Conservation (phyloP, 2,113 vertebrate species). For the Tenrec ecaudatus region DNA sequence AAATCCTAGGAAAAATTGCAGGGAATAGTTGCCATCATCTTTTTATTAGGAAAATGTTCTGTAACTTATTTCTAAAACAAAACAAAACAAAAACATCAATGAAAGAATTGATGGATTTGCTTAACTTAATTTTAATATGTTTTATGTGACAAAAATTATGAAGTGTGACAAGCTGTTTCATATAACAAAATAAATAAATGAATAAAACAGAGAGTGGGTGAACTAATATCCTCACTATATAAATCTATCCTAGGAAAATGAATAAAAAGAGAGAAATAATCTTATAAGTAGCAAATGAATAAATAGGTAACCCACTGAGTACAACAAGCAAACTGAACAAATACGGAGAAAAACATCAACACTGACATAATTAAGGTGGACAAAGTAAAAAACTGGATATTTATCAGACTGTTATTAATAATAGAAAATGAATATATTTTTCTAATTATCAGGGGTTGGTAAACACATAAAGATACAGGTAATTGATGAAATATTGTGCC, state of each 20-base stretch:
- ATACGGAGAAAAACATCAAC: not conserved
- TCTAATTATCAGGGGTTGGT: conserved; percentile 1
- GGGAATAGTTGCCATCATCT: not conserved
- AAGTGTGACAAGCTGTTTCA: not conserved
- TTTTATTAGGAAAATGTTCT: not conserved
- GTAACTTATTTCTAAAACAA: not conserved
- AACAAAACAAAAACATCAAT: not conserved
- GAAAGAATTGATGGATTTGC: not conserved
- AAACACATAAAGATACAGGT: not conserved
- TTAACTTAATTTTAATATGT: not conserved
- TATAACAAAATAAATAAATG: no score
- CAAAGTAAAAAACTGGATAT: not conserved
- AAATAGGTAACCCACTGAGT: not conserved
- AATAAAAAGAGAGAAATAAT: not conserved
- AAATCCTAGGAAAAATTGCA: not conserved
- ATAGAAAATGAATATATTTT: not conserved
- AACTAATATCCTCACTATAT: not conserved
- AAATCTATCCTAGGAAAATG: not conserved
- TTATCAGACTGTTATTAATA: not conserved
- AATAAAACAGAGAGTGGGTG: not conserved
- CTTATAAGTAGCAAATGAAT: not conserved
- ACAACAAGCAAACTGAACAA: not conserved
- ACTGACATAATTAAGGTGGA: not conserved
- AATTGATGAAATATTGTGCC: not conserved
- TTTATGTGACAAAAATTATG: not conserved